Conservation (phyloP, 1,140 invertebrate species). For the Hyposmocoma kahamanoa region DNA sequence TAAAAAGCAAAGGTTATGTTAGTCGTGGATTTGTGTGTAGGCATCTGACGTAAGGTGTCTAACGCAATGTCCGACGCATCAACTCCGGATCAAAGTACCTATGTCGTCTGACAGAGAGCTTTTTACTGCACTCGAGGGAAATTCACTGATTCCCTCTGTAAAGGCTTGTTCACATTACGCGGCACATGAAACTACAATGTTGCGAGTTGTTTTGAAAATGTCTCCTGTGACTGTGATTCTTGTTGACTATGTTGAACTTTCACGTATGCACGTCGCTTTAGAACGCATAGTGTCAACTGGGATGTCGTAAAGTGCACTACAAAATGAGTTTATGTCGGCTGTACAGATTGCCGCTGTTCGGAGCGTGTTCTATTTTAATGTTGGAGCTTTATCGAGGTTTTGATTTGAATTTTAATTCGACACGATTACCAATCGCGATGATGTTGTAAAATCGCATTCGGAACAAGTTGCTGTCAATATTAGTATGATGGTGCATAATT, state of each 20-base stretch:
- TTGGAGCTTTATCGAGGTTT: slow-evolving; percentile 33
- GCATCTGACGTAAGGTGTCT: slow-evolving; percentile 19
- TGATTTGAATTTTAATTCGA: slow-evolving; percentile 48
- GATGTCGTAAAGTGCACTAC: slow-evolving; percentile 42
- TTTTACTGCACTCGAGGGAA: slow-evolving; percentile 62
- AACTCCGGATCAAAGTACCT: slow-evolving; percentile 44
- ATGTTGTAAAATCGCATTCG: slow-evolving; percentile 4
- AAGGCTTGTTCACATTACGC: slow-evolving; percentile 34
- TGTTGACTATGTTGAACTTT: slow-evolving; percentile 21
- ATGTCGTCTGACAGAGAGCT: slow-evolving; percentile 39
- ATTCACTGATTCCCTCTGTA: slow-evolving; percentile 52
- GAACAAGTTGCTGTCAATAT: not conserved
- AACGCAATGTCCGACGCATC: slow-evolving; percentile 34
- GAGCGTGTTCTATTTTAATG: slow-evolving; percentile 32
- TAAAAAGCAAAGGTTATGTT: slow-evolving; percentile 29
- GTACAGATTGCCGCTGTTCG: slow-evolving; percentile 19
- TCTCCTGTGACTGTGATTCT: slow-evolving; percentile 19
- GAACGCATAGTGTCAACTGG: slow-evolving; percentile 12
- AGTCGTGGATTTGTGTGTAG: slow-evolving; percentile 23
- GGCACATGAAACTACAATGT: slow-evolving; percentile 37
- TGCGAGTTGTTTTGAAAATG: slow-evolving; percentile 19
- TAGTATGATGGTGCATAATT: not conserved
- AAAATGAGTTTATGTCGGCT: slow-evolving; percentile 34
- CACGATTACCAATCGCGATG: slow-evolving; percentile 20
- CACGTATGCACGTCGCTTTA: slow-evolving; percentile 9